A percentile compares a stretch with the other conserved stretches of the same genome.
Evolutionary conservation across 2,888 invertebrate species (phyloP).

Genomic region (Orchestes rusci): DNA sequence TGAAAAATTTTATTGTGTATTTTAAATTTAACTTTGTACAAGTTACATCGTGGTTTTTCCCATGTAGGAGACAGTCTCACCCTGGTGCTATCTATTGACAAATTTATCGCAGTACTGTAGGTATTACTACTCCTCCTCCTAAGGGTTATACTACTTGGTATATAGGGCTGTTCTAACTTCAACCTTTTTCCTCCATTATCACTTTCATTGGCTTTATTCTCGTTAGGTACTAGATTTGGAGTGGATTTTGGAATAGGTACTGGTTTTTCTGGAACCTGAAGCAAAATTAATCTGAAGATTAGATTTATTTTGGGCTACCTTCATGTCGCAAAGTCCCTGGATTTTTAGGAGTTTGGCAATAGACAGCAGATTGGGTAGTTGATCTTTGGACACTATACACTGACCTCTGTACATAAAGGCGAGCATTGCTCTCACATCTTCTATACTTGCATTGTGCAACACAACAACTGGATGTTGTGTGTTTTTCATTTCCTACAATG

Average conservation of each 20-base stretch:
- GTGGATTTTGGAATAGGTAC: constrained; percentile 23
- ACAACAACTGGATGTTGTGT: constrained; percentile 66
- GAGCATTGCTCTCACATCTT: constrained; percentile 67
- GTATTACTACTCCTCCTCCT: constrained; percentile 15
- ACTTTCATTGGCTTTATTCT: neutral
- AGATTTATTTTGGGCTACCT: too few species aligned
- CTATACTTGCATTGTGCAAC: constrained; percentile 61
- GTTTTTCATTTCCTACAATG: constrained; percentile 56
- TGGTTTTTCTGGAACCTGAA: constrained; percentile 34
- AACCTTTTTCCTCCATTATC: neutral
- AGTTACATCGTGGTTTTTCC: constrained; percentile 20
- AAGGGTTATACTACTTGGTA: constrained; percentile 17
- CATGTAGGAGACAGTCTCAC: constrained; percentile 14
- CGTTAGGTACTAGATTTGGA: constrained; percentile 12
- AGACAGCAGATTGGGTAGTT: constrained; percentile 67
- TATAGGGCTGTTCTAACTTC: constrained; percentile 2
- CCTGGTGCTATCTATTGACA: constrained; percentile 22
- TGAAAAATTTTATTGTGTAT: neutral
- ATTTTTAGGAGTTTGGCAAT: constrained; percentile 76
- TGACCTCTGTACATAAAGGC: constrained; percentile 86
- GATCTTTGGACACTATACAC: constrained; percentile 74
- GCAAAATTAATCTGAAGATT: too few species aligned
- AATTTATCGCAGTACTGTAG: constrained; percentile 22
- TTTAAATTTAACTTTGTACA: neutral
- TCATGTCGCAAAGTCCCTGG: constrained; percentile 73